phyloP scores from a whole-genome alignment of 2,113 vertebrate genomes.

The Solea solea region DNA sequence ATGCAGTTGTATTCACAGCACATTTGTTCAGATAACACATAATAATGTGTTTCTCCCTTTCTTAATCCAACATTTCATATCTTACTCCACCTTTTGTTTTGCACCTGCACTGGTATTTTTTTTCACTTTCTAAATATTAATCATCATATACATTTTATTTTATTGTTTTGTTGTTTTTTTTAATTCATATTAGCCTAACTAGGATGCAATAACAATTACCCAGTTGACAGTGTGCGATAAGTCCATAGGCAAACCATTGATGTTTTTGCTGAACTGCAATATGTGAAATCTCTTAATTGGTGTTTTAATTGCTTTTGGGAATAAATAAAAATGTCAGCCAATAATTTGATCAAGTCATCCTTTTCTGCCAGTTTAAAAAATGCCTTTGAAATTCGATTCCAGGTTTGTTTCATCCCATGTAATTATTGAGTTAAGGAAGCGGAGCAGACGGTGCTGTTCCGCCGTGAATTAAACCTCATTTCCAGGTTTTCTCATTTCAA shows the following conservation, averaged over 20 bases:
- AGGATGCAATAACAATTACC: neutral
- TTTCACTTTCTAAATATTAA: neutral
- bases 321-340: conserved; percentile 13
- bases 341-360: neutral
- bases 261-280: neutral
- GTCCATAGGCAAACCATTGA: conserved; percentile 7
- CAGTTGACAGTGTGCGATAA: neutral
- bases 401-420: neutral
- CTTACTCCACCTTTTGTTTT: conserved; percentile 7
- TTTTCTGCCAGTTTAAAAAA: neutral
- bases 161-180: conserved; percentile 4
- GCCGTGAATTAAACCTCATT: neutral
- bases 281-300: conserved; percentile 2
- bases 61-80: conserved; percentile 11
- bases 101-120: neutral
- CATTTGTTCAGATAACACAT: neutral
- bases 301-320: conserved; percentile 13
- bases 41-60: conserved; percentile 6
- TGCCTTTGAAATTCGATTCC: neutral
- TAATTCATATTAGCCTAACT: conserved; percentile 1
- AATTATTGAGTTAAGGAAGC: neutral
- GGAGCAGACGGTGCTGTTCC: neutral
- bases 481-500: conserved; percentile 6
- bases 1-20: conserved; percentile 13
- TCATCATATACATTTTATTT: neutral